These are phyloP conservation scores for Drosophila formosana DNA, from an alignment of 2,888 invertebrate genomes.

Conservation along the genomic window DNA sequence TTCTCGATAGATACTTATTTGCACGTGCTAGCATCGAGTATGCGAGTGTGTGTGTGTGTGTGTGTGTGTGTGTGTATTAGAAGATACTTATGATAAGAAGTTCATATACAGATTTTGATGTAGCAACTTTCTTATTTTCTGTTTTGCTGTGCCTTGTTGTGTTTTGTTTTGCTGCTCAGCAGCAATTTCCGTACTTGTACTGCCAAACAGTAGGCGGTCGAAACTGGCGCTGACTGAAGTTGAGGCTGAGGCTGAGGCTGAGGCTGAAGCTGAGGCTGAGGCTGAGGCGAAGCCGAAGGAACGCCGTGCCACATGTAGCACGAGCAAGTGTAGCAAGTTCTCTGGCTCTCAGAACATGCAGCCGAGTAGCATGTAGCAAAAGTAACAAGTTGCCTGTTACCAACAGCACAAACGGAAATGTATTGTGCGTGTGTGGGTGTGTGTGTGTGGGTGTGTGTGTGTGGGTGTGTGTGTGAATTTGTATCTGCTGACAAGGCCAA, in stretches of 20 bases:
- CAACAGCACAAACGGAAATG: constrained; percentile 22
- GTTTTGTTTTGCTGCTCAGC: constrained; percentile 7
- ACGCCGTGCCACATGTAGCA: constrained; percentile 22
- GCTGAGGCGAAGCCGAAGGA: constrained; percentile 16
- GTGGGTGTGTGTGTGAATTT: background rate
- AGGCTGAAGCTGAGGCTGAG: background rate
- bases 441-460: background rate
- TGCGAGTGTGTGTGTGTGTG: background rate
- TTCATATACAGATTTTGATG: constrained; percentile 29
- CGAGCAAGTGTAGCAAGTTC: constrained; percentile 3
- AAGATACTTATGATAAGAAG: constrained; percentile 25
- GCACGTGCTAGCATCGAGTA: constrained; percentile 7
- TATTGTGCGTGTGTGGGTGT: constrained; percentile 8
- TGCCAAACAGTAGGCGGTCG: constrained; percentile 44
- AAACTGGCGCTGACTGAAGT: background rate
- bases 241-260: background rate
- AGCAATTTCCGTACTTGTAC: constrained; percentile 44
- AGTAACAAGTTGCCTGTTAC: constrained; percentile 39
- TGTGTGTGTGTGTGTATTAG: constrained; percentile 2
- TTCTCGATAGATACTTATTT: constrained; percentile 22
- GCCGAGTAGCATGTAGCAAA: constrained; percentile 18
- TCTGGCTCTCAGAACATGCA: constrained; percentile 1
- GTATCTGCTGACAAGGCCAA: background rate
- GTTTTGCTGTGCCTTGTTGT: background rate
- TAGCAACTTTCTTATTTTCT: constrained; percentile 26